A percentile compares a stretch with the other conserved stretches of the same genome.
Evolutionary conservation across 2,888 invertebrate genomes (phyloP).

Genomic region (Nomada flava): DNA sequence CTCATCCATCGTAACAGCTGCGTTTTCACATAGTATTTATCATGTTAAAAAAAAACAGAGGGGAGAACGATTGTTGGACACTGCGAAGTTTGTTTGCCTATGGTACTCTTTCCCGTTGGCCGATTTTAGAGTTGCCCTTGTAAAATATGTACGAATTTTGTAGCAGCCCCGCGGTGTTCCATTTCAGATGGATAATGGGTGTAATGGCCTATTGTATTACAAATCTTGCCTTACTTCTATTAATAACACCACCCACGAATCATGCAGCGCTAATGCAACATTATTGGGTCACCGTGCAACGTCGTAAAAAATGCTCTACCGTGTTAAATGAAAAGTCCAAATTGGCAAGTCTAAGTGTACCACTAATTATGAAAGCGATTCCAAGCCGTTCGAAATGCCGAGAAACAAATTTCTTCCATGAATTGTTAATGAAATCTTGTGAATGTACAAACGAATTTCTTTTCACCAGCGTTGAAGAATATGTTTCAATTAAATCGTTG

Average conservation of each 20-base stretch:
- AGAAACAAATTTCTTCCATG: too few relatives aligned
- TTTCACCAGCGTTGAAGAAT: too few relatives aligned
- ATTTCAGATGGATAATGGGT: constrained; percentile 30
- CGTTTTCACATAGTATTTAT: constrained; percentile 5
- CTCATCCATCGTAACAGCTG: background rate
- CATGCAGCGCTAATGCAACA: background rate
- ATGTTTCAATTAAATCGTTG: too few relatives aligned
- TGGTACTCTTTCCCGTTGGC: background rate
- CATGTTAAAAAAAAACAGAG: background rate
- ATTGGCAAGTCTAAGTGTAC: background rate
- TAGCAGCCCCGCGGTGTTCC: background rate
- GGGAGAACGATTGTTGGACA: background rate
- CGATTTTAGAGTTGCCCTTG: background rate
- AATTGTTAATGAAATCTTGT: too few relatives aligned
- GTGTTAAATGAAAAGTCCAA: background rate
- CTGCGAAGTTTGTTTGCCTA: background rate
- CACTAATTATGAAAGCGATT: too few relatives aligned
- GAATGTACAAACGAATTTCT: too few relatives aligned
- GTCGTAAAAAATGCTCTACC: background rate
- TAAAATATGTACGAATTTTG: background rate
- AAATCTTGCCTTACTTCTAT: constrained; percentile 41
- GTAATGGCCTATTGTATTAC: constrained; percentile 32
- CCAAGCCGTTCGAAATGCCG: too few relatives aligned
- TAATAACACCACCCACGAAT: constrained; percentile 39
- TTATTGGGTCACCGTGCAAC: background rate